Conservation (phyloP, 2,113 vertebrate species). For the Dissostichus mawsoni region DNA sequence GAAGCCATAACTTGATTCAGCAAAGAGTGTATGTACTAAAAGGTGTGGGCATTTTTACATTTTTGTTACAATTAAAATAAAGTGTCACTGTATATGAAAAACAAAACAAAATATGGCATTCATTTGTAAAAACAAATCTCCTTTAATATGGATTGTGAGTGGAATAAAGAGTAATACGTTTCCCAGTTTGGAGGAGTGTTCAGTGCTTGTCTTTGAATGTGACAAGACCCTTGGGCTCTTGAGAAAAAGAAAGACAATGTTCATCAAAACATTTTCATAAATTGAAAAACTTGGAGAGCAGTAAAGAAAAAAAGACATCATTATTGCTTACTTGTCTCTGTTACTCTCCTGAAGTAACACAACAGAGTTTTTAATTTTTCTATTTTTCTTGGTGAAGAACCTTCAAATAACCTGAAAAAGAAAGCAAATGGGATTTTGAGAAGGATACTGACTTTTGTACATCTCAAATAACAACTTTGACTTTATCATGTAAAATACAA, state of each 20-base stretch:
- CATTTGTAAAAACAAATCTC: not conserved
- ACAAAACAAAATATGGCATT: not conserved
- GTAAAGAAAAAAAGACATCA: not conserved
- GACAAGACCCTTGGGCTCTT: conserved; percentile 94
- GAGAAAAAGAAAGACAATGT: conserved; percentile 21
- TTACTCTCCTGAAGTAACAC: conserved; percentile 96
- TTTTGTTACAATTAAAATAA: not conserved
- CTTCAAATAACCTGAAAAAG: conserved; percentile 93
- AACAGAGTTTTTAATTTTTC: conserved; percentile 98
- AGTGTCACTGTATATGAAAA: not conserved
- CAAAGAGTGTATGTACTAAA: not conserved
- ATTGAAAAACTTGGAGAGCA: not conserved
- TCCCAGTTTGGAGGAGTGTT: conserved; percentile 93
- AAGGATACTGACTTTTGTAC: too few species aligned
- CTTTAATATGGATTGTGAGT: not conserved
- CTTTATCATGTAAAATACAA: not conserved
- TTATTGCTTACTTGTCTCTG: conserved; percentile 90
- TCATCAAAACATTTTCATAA: not conserved
- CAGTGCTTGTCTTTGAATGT: conserved; percentile 95
- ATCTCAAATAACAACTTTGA: not conserved
- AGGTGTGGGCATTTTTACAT: not conserved
- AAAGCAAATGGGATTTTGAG: conserved; percentile 8
- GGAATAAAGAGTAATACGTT: conserved; percentile 83
- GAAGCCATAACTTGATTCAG: not conserved
- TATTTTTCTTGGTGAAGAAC: conserved; percentile 89